These are phyloP conservation scores for Drosophila albomicans DNA, from an alignment of 1,140 invertebrate genomes.

Conservation along the genomic window DNA sequence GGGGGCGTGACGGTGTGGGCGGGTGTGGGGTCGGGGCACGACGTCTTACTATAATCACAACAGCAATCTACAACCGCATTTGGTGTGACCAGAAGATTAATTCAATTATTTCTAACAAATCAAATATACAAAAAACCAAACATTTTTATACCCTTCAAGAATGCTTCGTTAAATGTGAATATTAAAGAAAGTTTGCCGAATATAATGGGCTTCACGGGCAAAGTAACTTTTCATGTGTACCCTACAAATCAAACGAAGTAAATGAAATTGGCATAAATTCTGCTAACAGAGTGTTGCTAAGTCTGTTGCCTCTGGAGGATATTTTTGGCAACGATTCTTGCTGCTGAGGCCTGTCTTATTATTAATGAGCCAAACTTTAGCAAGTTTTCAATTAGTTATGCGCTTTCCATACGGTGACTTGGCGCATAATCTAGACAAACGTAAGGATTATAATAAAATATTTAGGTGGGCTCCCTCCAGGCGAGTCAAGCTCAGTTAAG, in stretches of 20 bases:
- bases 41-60: slow-evolving; percentile 55
- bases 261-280: not conserved
- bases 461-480: slow-evolving; percentile 50
- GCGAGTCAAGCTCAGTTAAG: not conserved
- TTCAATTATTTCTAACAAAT: slow-evolving; percentile 76
- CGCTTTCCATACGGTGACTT: slow-evolving; percentile 43
- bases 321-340: slow-evolving; percentile 13
- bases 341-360: slow-evolving; percentile 56
- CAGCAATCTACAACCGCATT: slow-evolving; percentile 74
- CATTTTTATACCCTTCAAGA: not conserved
- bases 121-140: slow-evolving; percentile 28
- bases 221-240: no score
- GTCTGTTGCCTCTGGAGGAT: slow-evolving; percentile 9
- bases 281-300: not conserved
- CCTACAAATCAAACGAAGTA: no score
- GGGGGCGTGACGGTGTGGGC: not conserved
- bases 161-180: no score
- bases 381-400: slow-evolving; percentile 79
- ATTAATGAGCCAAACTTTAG: slow-evolving; percentile 77
- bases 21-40: not conserved
- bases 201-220: no score
- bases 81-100: slow-evolving; percentile 58
- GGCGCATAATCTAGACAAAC: slow-evolving; percentile 72
- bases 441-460: slow-evolving; percentile 68
- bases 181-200: no score